Conservation (phyloP, 2,113 vertebrate genomes). For the Oriolus oriolus region DNA sequence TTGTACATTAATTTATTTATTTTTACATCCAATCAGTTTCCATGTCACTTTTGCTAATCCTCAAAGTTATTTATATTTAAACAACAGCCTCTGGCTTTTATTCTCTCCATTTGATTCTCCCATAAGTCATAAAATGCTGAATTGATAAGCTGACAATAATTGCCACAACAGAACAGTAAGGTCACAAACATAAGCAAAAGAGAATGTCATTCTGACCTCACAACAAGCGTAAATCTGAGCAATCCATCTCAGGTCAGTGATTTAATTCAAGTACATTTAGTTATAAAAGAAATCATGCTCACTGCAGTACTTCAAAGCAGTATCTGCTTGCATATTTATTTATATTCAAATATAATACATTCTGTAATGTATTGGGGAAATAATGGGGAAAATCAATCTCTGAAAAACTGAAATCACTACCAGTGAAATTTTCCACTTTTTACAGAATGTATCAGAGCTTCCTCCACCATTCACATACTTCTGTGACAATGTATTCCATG, state of each 20-base stretch:
- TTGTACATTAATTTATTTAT: background rate
- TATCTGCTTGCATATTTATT: background rate
- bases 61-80: background rate
- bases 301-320: background rate
- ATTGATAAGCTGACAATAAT: background rate
- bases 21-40: background rate
- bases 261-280: background rate
- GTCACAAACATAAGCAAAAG: background rate
- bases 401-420: background rate
- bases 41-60: background rate
- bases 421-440: background rate
- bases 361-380: background rate
- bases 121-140: conserved; percentile 15
- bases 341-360: background rate
- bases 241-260: background rate
- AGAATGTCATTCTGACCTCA: background rate
- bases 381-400: background rate
- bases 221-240: background rate
- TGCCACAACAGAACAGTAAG: background rate
- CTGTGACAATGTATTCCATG: accelerated
- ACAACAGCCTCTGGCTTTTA: conserved; percentile 31
- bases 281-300: background rate
- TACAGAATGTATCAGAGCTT: background rate
- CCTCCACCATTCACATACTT: background rate
- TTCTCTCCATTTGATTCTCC: background rate